Evolutionary conservation across 2,797 vertebrate species (phyloP).

Genomic region (Sparus aurata): DNA sequence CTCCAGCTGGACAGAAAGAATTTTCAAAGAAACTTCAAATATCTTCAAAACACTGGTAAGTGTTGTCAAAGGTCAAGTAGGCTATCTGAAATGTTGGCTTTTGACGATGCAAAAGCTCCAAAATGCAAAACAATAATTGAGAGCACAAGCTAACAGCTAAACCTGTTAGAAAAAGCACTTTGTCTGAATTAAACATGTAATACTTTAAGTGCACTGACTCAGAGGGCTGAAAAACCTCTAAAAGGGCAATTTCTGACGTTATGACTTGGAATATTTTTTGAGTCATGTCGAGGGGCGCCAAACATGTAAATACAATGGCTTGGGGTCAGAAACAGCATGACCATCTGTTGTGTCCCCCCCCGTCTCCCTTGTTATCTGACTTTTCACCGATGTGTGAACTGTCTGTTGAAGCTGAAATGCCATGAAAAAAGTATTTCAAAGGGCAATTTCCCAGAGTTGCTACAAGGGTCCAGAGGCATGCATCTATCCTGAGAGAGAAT

Average conservation of each 20-base stretch:
- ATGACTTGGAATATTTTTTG: conserved; percentile 10
- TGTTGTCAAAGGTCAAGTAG: background rate
- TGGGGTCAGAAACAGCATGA: conserved; percentile 56
- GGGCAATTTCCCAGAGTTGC: conserved; percentile 11
- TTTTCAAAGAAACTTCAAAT: background rate
- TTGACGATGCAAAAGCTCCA: background rate
- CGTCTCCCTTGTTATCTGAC: conserved; percentile 28
- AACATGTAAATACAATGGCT: conserved; percentile 61
- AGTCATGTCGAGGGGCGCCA: conserved; percentile 10
- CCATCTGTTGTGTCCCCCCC: conserved; percentile 50
- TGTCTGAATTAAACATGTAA: conserved; percentile 15
- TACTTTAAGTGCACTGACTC: background rate
- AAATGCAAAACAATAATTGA: conserved; percentile 13
- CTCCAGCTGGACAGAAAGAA: background rate
- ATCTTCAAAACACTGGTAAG: background rate
- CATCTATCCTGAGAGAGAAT: background rate
- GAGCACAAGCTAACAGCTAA: background rate
- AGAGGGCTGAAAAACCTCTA: background rate
- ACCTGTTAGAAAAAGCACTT: background rate
- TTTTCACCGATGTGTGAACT: conserved; percentile 35
- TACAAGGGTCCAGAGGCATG: background rate
- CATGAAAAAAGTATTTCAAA: conserved; percentile 51
- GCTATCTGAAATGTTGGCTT: background rate
- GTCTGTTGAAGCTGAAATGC: conserved; percentile 48
- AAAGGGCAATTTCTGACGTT: conserved; percentile 42